Base-by-base conservation (phyloP, 2,888 invertebrate genomes). In the Seira musarum region DNA sequence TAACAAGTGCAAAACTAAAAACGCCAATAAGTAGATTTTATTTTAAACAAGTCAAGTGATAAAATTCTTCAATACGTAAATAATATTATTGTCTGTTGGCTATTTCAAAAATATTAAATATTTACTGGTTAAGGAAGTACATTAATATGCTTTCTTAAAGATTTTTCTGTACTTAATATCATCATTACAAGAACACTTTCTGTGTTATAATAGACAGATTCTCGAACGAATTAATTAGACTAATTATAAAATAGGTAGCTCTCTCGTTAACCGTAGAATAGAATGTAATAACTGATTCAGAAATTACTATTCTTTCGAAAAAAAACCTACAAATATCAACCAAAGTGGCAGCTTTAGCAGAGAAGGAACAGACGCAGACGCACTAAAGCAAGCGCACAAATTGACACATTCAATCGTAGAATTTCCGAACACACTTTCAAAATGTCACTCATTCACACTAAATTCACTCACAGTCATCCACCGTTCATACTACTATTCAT, bases 401-500 rank as follows among this genome's bases (percentile, higher is more conserved):
- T 10, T n/a, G 46, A 75, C 74, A 60, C 80, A 81, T 71, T 81
- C 80, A 80, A 68, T 65, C 80, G 25, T 60, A 25, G 25, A 78
- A 64, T 60, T 30, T 69, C 64, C 40, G 61, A 65, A 53, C 72
- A 70, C 72, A 35, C 76, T 65, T 71, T 75, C 80, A 74, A 70
- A 66, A 21, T 73, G 67, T 80, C 57, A 63, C 80, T 53, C 80
- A 81, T 75, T 70, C 80, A 81, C 76, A 81, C 80, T 67, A 75
- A 15, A 30, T 21, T 5, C 74, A 68, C 80, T 67, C 73, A 72
- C 64, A 70, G 61, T 81, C 80, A 81, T 72, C 80, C 80, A 63
- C 80, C 80, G 80, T 81, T 81, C 75, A 81, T 81, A 67, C 80
- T 68, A 75, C 61, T 21, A 74, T 68, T 53, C 74, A 74, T 80